These are phyloP conservation scores for Dasypus novemcinctus DNA, from an alignment of 2,113 vertebrate species.

Conservation along the genomic window DNA sequence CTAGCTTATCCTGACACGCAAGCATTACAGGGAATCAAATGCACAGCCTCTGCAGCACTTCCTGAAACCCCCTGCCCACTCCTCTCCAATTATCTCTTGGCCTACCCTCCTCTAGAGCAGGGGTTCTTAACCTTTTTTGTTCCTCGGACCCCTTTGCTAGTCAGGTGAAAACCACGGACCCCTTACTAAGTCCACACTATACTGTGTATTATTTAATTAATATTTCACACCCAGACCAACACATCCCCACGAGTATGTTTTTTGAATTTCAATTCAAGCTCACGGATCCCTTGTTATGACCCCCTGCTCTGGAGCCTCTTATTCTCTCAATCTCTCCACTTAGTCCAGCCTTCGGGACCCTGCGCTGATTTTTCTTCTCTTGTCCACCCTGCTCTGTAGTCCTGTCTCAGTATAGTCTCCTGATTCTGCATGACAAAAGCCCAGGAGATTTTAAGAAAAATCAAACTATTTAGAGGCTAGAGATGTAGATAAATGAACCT, in stretches of 20 bases:
- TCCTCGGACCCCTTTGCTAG: too few species aligned
- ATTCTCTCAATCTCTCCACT: neutral
- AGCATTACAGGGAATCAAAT: neutral
- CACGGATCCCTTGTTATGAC: too few species aligned
- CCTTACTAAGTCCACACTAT: too few species aligned
- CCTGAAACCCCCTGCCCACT: neutral
- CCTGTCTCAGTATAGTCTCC: neutral
- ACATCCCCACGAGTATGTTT: too few species aligned
- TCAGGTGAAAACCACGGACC: too few species aligned
- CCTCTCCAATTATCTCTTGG: neutral
- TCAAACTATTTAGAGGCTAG: neutral
- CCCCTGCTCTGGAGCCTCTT: too few species aligned
- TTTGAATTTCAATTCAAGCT: too few species aligned
- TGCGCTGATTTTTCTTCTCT: neutral
- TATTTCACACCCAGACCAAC: too few species aligned
- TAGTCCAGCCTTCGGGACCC: neutral
- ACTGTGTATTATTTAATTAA: too few species aligned
- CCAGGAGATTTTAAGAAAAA: neutral
- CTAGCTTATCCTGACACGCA: neutral
- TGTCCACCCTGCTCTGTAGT: neutral
- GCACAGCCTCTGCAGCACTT: neutral
- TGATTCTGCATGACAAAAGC: neutral
- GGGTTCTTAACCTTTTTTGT: too few species aligned
- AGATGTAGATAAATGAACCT: neutral
- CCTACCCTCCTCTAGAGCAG: neutral